Evolutionary conservation across 2,888 invertebrate genomes (phyloP).

Genomic region (Drosophila neoperkinsi): DNA sequence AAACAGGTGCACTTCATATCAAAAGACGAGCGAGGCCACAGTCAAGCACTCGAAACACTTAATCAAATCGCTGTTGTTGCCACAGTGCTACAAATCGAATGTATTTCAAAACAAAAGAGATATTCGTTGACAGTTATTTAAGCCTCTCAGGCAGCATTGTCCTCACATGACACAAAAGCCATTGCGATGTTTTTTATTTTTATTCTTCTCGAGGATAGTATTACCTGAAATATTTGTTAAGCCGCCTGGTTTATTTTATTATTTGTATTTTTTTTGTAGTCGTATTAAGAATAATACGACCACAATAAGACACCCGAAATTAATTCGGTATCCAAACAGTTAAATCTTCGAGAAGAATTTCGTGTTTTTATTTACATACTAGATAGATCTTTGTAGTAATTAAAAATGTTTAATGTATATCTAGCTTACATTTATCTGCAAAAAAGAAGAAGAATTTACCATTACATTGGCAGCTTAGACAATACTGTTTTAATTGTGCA

Average conservation of each 20-base stretch:
- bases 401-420: too few species aligned
- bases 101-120: neutral
- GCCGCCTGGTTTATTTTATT: neutral
- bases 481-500: neutral
- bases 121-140: neutral
- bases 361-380: too few species aligned
- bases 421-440: too few species aligned
- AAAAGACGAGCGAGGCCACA: conserved; percentile 55
- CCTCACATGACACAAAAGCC: neutral
- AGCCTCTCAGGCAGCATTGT: neutral
- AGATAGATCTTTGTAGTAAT: neutral
- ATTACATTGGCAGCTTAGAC: neutral
- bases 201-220: neutral
- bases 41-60: conserved; percentile 64
- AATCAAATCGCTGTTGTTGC: conserved; percentile 55
- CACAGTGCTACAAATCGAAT: conserved; percentile 37
- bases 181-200: neutral
- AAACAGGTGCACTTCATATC: conserved; percentile 81
- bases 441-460: too few species aligned
- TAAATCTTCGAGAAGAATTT: neutral
- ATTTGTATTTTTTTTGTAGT: neutral
- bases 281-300: neutral
- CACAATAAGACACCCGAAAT: neutral
- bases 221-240: neutral
- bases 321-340: neutral